Evolutionary conservation across 37 sponge, comb jelly and placozoan genomes (phyloP).

Genomic region (Geodia barretti): DNA sequence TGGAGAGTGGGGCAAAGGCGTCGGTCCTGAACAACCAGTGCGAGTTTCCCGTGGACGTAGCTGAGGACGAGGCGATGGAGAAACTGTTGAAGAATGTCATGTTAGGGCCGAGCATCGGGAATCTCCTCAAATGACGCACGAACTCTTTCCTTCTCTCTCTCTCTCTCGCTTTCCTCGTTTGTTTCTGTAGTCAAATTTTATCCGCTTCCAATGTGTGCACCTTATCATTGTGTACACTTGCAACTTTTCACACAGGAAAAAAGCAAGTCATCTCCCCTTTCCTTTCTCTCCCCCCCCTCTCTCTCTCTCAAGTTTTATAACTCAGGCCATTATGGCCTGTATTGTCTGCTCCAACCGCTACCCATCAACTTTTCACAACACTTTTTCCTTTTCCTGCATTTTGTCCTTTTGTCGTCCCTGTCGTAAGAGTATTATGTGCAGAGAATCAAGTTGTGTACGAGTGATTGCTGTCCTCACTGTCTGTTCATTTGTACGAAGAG

Average conservation of each 20-base stretch:
- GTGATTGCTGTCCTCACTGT: too few relatives aligned
- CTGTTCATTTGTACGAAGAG: too few relatives aligned
- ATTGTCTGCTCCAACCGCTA: too few relatives aligned
- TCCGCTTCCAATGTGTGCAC: too few relatives aligned
- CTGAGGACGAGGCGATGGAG: constrained; percentile 74
- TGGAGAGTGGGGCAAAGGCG: constrained; percentile 83
- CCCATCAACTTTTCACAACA: too few relatives aligned
- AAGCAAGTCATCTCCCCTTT: neutral
- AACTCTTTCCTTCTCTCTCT: neutral
- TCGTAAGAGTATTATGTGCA: too few relatives aligned
- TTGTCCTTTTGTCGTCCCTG: neutral
- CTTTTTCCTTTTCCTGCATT: constrained; percentile 7
- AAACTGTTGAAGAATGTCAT: constrained; percentile 73
- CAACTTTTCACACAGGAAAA: constrained; percentile 1
- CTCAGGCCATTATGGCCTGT: too few relatives aligned
- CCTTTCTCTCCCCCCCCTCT: neutral
- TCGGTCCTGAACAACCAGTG: constrained; percentile 74
- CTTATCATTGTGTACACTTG: neutral
- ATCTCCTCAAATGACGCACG: neutral
- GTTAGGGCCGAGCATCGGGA: constrained; percentile 60
- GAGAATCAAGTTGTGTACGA: too few relatives aligned
- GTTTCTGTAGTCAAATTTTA: too few relatives aligned
- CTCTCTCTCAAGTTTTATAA: too few relatives aligned
- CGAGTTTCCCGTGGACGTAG: constrained; percentile 88
- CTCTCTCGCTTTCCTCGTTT: neutral